phyloP scores from a whole-genome alignment of 2,797 vertebrate species.

The Sibirionetta formosa region DNA sequence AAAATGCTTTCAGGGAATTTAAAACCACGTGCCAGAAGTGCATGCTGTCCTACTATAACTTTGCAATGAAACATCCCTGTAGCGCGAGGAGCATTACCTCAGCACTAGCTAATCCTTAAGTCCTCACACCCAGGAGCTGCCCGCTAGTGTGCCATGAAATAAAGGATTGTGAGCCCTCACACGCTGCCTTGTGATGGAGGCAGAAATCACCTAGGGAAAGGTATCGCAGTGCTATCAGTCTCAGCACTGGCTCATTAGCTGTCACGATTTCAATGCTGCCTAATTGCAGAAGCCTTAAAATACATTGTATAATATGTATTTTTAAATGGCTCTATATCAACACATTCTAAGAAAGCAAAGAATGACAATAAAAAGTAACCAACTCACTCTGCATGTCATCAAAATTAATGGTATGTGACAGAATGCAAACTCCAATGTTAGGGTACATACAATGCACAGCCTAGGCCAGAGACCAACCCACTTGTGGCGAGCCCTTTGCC shows the following conservation, averaged over 20 bases:
- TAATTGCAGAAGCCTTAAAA: background rate
- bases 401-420: rapidly evolving
- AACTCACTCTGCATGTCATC: background rate
- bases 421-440: rapidly evolving
- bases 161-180: rapidly evolving
- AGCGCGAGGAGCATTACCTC: background rate
- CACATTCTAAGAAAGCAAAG: background rate
- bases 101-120: background rate
- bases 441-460: background rate
- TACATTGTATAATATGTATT: background rate
- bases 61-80: background rate
- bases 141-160: background rate
- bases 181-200: background rate
- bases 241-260: background rate
- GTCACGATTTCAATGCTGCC: background rate
- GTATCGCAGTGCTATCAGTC: background rate
- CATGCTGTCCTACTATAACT: background rate
- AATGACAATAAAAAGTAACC: background rate
- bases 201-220: background rate
- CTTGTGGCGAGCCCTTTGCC: background rate
- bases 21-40: background rate
- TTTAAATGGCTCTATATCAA: background rate
- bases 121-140: background rate
- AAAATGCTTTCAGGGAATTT: background rate
- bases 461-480: background rate